Evolutionary conservation across 1,140 invertebrate species (phyloP), one percentile per base, ranked within the genome.

Genomic region (Rhyzopertha dominica): DNA sequence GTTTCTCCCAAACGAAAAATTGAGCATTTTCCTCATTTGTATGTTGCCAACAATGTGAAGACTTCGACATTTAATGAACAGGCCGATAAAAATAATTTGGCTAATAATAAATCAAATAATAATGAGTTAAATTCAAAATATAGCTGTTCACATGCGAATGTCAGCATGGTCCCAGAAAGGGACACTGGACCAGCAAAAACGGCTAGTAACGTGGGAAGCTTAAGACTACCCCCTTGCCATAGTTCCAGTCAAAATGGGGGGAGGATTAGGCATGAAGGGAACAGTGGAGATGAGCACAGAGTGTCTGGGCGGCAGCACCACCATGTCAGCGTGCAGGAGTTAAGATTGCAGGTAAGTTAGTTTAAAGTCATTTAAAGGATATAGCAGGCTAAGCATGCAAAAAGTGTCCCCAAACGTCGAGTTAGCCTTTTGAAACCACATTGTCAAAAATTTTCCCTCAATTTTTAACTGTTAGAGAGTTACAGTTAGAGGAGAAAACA

Each of bases 291-390:
- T 14, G 55, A 59, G 7, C 53, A 57, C 34, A 76, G 14, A 69
- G 74, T 62, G 50, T 60, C 57, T 12, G 32, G 64, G 49, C 50
- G 69, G 55, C 63, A 66, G 43, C 75, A 76, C 40, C 77, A 81
- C 58, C 79, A 81, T 62, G 69, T 82, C 22, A 80, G 75, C 54
- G 71, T 80, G 16, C 77, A 82, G 48, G 80, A 81, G 61, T 67
- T 82, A 18, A 63, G 78, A 29, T 68, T 76, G 12, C 66, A 66
- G 51, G 62, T 66, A 49, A 74, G 82, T 37, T 4, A 12, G 10
- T 25, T 31, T 19, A 22, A 9, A 85, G 29, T 41, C 9, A 35
- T 10, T 26, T 16, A 30, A 32, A 48, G 16, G 14, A 43, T 43
- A 22, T 17, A n/a, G n/a, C n/a, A n/a, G n/a, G n/a, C n/a, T n/a